Base-by-base conservation (phyloP, 2,797 vertebrate species). In the Pyrocephalus nanus region DNA sequence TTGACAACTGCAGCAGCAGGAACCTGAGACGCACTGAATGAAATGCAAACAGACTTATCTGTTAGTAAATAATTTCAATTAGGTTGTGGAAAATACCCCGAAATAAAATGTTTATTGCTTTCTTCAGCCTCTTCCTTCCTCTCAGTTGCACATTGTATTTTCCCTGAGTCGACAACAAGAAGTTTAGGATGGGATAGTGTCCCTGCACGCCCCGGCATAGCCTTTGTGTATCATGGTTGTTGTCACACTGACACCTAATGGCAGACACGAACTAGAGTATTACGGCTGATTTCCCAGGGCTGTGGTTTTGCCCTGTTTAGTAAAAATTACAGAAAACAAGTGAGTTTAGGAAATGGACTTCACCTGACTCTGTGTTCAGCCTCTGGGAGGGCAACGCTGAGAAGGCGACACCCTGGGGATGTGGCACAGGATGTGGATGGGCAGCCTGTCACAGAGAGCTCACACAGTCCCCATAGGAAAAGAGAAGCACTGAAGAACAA, bases 181-280 rank as follows among this genome's bases (percentile, higher is more conserved):
- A 64, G 62, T 84, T 81, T 32, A 11, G 75, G 71, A 79, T 38
- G 32, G 55, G 38, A 60, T 27, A 81, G 67, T 14, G 45, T 32
- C 48, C 32, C 90, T 5, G 66, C 40, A 20, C 2, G 3, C 34
- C 69, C 75, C 22, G 4, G 57, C 23, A 5, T 1, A 79, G 88
- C 67, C 71, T 78, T 88, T 55, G 74, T 69, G 30, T 22, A 75
- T 27, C n/a, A 87, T 85, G 96, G 90, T 96, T 95, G 95, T 90
- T 96, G 96, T 96, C 96, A 96, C 96, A 97, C 93, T 97, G 95
- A 96, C 95, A 96, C 90, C 96, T 96, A 96, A 92, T 79, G 95
- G 95, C 92, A 94, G 91, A 93, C 20, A 48, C 0, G 74, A 92
- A 92, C 25, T 8, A 26, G 38, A 88, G 50, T 60, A 58, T 50